These are phyloP conservation scores for Cryptocheilus praepositus DNA, from an alignment of 2,888 invertebrate species.

Conservation along the genomic window DNA sequence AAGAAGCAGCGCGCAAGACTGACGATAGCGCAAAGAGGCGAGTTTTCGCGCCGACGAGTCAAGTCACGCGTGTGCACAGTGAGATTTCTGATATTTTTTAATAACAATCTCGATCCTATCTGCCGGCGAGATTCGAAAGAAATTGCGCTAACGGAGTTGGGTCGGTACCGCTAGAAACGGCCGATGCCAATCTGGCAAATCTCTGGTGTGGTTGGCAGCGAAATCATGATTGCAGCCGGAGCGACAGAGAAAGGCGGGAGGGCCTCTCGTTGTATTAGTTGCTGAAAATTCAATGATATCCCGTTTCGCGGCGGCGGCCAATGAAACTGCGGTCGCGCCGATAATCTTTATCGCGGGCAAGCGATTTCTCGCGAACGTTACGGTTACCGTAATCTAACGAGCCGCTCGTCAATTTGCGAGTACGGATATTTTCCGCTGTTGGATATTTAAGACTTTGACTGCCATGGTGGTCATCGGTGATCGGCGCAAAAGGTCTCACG, in stretches of 20 bases:
- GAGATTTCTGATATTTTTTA: constrained; percentile 60
- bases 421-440: too few species aligned
- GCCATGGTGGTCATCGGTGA: too few species aligned
- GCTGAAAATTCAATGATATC: too few species aligned
- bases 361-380: too few species aligned
- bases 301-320: constrained; percentile 2
- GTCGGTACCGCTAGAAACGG: constrained; percentile 59
- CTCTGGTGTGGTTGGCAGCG: constrained; percentile 38
- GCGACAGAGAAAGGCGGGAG: not conserved
- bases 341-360: too few species aligned
- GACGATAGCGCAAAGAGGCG: not conserved
- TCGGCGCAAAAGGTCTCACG: too few species aligned
- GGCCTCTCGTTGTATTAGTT: not conserved
- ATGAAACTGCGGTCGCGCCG: not conserved
- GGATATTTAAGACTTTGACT: too few species aligned
- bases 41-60: constrained; percentile 1
- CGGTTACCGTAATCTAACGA: too few species aligned
- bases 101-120: constrained; percentile 59
- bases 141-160: constrained; percentile 60
- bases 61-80: constrained; percentile 27
- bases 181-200: constrained; percentile 59
- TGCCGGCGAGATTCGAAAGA: constrained; percentile 50
- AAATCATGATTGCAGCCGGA: constrained; percentile 37
- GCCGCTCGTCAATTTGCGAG: too few species aligned
- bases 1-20: constrained; percentile 14